Conservation (phyloP, 2,888 invertebrate species). For the Pachliopta kotzebuea region DNA sequence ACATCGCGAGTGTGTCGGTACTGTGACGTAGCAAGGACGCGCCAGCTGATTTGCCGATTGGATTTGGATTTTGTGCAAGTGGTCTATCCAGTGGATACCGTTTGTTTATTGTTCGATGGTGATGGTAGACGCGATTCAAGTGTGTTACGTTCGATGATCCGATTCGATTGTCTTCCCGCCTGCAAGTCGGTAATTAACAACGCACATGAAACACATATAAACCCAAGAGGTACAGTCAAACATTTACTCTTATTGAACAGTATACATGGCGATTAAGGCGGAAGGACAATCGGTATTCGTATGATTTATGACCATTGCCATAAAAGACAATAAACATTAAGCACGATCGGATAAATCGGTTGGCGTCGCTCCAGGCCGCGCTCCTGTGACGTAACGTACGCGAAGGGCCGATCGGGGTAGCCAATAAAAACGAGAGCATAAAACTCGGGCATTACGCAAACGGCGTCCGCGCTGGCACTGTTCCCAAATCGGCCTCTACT, state of each 20-base stretch:
- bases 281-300: conserved; percentile 44
- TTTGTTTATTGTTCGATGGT: conserved; percentile 42
- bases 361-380: conserved; percentile 70
- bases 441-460: conserved; percentile 72
- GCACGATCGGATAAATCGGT: conserved; percentile 68
- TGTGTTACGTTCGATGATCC: conserved; percentile 9
- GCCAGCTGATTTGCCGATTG: conserved; percentile 59
- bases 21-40: conserved; percentile 55
- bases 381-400: conserved; percentile 77
- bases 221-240: conserved; percentile 25
- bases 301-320: conserved; percentile 70
- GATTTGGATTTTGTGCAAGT: conserved; percentile 68
- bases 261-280: conserved; percentile 15
- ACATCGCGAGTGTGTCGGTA: conserved; percentile 51
- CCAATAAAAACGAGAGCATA: conserved; percentile 70
- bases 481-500: conserved; percentile 72
- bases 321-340: conserved; percentile 75
- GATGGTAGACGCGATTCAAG: conserved; percentile 36
- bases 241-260: conserved; percentile 20
- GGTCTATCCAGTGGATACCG: conserved; percentile 44
- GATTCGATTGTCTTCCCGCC: conserved; percentile 21
- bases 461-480: conserved; percentile 67
- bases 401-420: conserved; percentile 68
- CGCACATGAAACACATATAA: conserved; percentile 24
- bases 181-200: conserved; percentile 15